These are phyloP conservation scores for Melipona beecheii DNA, from an alignment of 2,888 invertebrate genomes.

Conservation along the genomic window DNA sequence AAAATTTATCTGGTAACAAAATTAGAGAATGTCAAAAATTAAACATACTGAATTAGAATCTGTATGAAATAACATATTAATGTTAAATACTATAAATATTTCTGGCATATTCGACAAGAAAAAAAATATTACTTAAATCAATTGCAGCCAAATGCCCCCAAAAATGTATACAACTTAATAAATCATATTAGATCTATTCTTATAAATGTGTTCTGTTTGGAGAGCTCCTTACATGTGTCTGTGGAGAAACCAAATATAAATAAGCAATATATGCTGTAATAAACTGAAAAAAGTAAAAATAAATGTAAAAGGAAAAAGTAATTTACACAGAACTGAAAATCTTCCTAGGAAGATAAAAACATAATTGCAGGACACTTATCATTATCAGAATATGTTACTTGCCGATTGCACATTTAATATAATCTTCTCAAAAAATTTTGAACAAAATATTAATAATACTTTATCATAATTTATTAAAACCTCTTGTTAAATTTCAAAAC, in stretches of 20 bases:
- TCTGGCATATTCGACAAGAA: slow-evolving; percentile 38
- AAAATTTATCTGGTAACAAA: slow-evolving; percentile 38
- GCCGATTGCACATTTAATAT: slow-evolving; percentile 47
- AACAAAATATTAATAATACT: background rate
- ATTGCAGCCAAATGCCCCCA: slow-evolving; percentile 28
- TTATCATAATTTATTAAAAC: background rate
- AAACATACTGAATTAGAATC: slow-evolving; percentile 42
- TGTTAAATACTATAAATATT: slow-evolving; percentile 35
- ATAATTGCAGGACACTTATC: slow-evolving; percentile 23
- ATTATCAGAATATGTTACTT: slow-evolving; percentile 27
- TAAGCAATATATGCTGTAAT: slow-evolving; percentile 43
- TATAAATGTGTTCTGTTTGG: slow-evolving; percentile 67
- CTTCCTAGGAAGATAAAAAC: slow-evolving; percentile 11
- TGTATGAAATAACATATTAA: slow-evolving; percentile 35
- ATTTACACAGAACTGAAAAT: slow-evolving; percentile 18
- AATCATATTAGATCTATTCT: slow-evolving; percentile 47
- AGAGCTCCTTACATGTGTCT: slow-evolving; percentile 73
- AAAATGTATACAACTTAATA: slow-evolving; percentile 56
- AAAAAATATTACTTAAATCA: slow-evolving; percentile 34
- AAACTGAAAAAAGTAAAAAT: slow-evolving; percentile 26
- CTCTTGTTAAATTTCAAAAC: slow-evolving; percentile 4
- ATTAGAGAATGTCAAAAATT: slow-evolving; percentile 40
- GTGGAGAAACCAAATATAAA: slow-evolving; percentile 75
- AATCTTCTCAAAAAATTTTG: background rate
- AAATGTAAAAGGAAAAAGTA: slow-evolving; percentile 27